phyloP scores from a whole-genome alignment of 2,888 invertebrate genomes.

The Oscheius sp. region DNA sequence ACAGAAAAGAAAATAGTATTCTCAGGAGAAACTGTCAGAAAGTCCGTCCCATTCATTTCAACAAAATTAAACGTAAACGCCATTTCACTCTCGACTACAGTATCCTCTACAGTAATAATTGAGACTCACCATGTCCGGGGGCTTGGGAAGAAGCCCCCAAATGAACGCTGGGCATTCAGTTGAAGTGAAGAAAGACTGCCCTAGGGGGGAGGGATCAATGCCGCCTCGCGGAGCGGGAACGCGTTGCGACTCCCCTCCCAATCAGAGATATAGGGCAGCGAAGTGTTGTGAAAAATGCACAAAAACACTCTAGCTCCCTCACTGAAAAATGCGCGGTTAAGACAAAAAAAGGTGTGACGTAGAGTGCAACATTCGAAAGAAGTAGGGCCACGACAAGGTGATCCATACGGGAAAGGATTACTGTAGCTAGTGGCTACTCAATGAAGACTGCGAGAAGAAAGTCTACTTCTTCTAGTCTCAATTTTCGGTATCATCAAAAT shows the following conservation, averaged over 20 bases:
- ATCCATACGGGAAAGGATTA: no score
- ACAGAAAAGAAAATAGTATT: neutral
- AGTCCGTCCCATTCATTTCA: neutral
- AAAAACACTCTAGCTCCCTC: constrained; percentile 27
- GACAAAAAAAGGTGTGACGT: constrained; percentile 28
- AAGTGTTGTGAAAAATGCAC: constrained; percentile 25
- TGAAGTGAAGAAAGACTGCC: constrained; percentile 36
- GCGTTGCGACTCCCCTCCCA: constrained; percentile 42
- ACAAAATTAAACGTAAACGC: neutral
- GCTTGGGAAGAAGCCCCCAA: constrained; percentile 17
- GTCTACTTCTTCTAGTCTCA: no score
- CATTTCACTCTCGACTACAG: neutral
- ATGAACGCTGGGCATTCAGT: constrained; percentile 35
- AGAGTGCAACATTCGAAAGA: constrained; percentile 12
- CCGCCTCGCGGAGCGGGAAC: constrained; percentile 42
- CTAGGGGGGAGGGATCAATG: constrained; percentile 40
- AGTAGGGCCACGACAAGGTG: no score
- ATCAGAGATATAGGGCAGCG: constrained; percentile 41
- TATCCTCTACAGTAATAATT: neutral
- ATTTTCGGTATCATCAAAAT: no score
- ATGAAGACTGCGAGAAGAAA: no score
- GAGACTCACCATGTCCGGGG: constrained; percentile 35
- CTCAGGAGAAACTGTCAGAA: neutral
- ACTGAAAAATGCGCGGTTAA: neutral
- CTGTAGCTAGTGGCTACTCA: no score